Conservation (phyloP, 2,888 invertebrate species). For the Dolichomitus sp. region DNA sequence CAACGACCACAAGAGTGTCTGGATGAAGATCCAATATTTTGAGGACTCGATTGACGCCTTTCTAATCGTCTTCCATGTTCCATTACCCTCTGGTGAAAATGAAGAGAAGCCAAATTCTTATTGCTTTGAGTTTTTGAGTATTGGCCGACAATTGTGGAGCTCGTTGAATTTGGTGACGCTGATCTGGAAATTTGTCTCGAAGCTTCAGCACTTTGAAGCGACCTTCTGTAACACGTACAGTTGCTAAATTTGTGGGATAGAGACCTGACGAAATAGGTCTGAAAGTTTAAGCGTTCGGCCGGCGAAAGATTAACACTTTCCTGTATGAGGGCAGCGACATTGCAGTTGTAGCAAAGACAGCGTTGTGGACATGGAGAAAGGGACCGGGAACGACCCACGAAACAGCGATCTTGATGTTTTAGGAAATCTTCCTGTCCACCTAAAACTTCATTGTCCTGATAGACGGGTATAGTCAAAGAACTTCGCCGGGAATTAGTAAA, state of each 20-base stretch:
- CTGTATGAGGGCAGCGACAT: constrained; percentile 80
- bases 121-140: not conserved
- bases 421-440: constrained; percentile 36
- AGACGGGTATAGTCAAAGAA: not conserved
- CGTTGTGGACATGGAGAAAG: constrained; percentile 73
- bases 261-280: constrained; percentile 78
- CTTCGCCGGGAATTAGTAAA: constrained; percentile 4
- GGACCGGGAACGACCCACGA: constrained; percentile 75
- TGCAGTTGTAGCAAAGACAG: constrained; percentile 82
- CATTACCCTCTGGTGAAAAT: not conserved
- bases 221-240: constrained; percentile 76
- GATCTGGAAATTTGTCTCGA: constrained; percentile 46
- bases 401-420: constrained; percentile 3
- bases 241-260: constrained; percentile 80
- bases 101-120: not conserved
- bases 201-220: constrained; percentile 33
- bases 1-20: not conserved
- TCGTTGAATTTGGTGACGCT: constrained; percentile 36
- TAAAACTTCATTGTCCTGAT: constrained; percentile 48
- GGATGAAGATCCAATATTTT: constrained; percentile 10
- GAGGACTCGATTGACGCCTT: constrained; percentile 29
- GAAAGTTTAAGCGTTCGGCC: constrained; percentile 79
- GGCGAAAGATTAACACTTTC: constrained; percentile 78
- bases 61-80: not conserved
- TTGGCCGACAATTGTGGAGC: not conserved